Evolutionary conservation across 2,888 invertebrate species (phyloP).

Genomic region (Branchipolynoe longqiensis): DNA sequence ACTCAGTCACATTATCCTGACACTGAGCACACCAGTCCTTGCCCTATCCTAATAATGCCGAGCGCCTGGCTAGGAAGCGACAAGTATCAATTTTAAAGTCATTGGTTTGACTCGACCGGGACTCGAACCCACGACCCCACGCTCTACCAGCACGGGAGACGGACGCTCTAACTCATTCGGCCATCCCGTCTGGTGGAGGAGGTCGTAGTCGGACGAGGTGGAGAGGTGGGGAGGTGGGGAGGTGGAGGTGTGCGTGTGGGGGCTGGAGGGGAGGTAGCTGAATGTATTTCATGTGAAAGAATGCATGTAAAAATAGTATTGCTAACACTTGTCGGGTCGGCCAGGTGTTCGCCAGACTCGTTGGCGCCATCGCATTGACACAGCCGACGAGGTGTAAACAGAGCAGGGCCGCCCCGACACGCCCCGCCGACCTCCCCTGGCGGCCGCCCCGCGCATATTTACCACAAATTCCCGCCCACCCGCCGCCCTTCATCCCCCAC

Average conservation of each 20-base stretch:
- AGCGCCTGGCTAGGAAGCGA: no score
- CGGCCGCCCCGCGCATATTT: background rate
- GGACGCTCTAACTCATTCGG: no score
- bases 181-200: no score
- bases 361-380: constrained; percentile 65
- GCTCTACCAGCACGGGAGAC: no score
- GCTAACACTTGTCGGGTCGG: constrained; percentile 56
- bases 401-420: constrained; percentile 69
- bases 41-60: no score
- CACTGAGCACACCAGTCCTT: no score
- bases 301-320: constrained; percentile 60
- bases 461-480: background rate
- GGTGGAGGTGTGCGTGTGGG: background rate
- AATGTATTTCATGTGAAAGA: constrained; percentile 61
- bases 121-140: no score
- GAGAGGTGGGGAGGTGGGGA: background rate
- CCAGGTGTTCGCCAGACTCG: constrained; percentile 61
- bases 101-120: no score
- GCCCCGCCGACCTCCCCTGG: constrained; percentile 73
- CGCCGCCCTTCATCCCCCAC: constrained; percentile 32
- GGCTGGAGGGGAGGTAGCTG: constrained; percentile 9
- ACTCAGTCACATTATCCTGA: no score
- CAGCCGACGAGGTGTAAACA: constrained; percentile 70
- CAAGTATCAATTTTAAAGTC: no score
- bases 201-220: no score